These are phyloP conservation scores for Stratiomys singularior DNA, from an alignment of 2,888 invertebrate genomes.

Conservation along the genomic window DNA sequence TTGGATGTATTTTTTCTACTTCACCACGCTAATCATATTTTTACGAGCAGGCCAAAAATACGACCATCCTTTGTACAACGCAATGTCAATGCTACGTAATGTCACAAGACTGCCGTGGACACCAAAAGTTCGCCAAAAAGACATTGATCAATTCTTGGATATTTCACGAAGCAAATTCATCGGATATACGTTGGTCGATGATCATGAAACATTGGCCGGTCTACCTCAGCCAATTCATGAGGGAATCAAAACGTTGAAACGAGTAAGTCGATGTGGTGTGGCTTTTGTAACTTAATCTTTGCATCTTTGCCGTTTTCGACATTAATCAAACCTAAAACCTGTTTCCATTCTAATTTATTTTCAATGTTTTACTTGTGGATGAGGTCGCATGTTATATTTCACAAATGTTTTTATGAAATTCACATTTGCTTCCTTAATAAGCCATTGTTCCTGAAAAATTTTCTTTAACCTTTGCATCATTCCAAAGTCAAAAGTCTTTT, in stretches of 20 bases:
- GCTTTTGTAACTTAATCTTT: not conserved
- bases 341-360: no score
- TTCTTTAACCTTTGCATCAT: no score
- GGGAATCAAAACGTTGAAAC: slow-evolving; percentile 88
- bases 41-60: slow-evolving; percentile 53
- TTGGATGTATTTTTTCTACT: no score
- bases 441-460: no score
- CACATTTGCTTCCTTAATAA: no score
- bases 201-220: slow-evolving; percentile 90
- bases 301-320: not conserved
- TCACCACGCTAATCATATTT: no score
- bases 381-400: no score
- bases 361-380: no score
- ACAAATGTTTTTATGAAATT: no score
- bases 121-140: slow-evolving; percentile 94
- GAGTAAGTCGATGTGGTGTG: slow-evolving; percentile 67
- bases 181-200: slow-evolving; percentile 89
- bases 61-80: slow-evolving; percentile 50
- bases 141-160: slow-evolving; percentile 92
- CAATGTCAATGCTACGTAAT: slow-evolving; percentile 59
- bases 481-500: no score
- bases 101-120: slow-evolving; percentile 85
- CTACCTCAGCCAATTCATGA: slow-evolving; percentile 97
- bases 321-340: not conserved
- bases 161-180: slow-evolving; percentile 94